Evolutionary conservation across 1,140 invertebrate genomes (phyloP), one percentile per base, ranked within the genome.

Genomic region (Tribolium madens): DNA sequence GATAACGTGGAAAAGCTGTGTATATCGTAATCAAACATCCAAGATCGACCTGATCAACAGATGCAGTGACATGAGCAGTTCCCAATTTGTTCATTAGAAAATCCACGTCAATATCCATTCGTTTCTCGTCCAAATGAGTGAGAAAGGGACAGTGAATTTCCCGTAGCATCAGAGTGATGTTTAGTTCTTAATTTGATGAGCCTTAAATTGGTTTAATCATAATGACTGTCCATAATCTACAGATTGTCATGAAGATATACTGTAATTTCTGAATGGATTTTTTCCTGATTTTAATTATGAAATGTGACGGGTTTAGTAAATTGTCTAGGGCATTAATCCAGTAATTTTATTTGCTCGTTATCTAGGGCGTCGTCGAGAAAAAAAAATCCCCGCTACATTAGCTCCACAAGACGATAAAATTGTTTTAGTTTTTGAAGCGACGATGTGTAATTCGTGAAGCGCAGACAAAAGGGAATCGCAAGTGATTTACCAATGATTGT

Each of bases 401-500:
- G 13, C 57, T 64, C 31, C 7, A 13, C 9, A 18, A 60, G 17
- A 64, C 21, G 26, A 64, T 64, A 64, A 64, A 64, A 33, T 64
- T 64, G 21, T 71, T 75, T 73, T 69, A 69, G 76, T 72, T 73
- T 80, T 77, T 21, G 60, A 70, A 64, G 74, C 53, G 73, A 74
- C 36, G 57, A 74, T 64, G 57, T 64, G 57, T 64, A 76, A 78
- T 78, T 76, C 52, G n/a, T 36, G 75, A 42, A 70, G 18, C 60
- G 18, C 50, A 70, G 75, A 75, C 73, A 75, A 80, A 64, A 78
- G 72, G 53, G 75, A 80, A 78, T 78, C 79, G 78, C 79, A 76
- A 81, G 78, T 81, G 80, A 81, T 79, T 81, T 80, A 75, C 73
- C 80, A 76, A 76, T 75, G 79, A 80, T 80, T 80, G 79, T 74